Conservation (phyloP, 2,888 invertebrate species). For the Pachycephus smyrnensis region DNA sequence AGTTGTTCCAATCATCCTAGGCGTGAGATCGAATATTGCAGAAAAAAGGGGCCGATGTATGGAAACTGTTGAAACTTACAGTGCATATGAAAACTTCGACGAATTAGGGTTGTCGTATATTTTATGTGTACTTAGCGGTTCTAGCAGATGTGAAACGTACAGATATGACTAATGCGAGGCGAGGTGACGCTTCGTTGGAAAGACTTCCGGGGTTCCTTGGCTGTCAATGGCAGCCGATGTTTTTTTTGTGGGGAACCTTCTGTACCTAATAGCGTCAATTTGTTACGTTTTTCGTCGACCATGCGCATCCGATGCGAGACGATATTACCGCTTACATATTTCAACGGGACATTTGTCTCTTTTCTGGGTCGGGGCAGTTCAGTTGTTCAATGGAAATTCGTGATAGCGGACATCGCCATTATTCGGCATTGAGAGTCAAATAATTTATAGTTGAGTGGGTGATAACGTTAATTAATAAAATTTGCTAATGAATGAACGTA, state of each 20-base stretch:
- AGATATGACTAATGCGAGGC: slow-evolving; percentile 40
- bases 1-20: too few relatives aligned
- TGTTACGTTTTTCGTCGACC: slow-evolving; percentile 46
- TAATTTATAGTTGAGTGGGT: slow-evolving; percentile 44
- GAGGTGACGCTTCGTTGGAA: slow-evolving; percentile 31
- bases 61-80: too few relatives aligned
- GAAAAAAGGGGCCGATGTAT: too few relatives aligned
- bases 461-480: slow-evolving; percentile 49
- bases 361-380: slow-evolving; percentile 1
- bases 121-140: neutral
- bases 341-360: slow-evolving; percentile 50
- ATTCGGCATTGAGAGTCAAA: slow-evolving; percentile 27
- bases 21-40: too few relatives aligned
- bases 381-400: neutral
- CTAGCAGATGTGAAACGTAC: slow-evolving; percentile 19
- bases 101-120: too few relatives aligned
- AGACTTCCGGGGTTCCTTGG: slow-evolving; percentile 10
- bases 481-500: slow-evolving; percentile 45
- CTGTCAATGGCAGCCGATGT: slow-evolving; percentile 39
- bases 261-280: slow-evolving; percentile 46
- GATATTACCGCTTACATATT: slow-evolving; percentile 43
- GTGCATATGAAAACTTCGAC: too few relatives aligned
- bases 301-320: neutral
- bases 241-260: slow-evolving; percentile 34
- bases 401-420: neutral